Evolutionary conservation across 2,888 invertebrate genomes (phyloP).

Genomic region (Diabrotica balteata): DNA sequence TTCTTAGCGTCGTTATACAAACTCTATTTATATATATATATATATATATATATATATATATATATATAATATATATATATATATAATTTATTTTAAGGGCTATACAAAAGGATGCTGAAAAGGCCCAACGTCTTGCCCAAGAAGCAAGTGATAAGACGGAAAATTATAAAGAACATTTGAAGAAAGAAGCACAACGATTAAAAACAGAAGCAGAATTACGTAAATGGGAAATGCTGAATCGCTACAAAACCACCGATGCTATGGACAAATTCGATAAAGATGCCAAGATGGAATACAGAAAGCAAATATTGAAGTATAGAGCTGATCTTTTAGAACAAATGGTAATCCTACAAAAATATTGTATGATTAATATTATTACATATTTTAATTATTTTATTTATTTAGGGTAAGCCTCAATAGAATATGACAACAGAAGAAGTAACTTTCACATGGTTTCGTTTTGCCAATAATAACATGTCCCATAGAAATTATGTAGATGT

Average conservation of each 20-base stretch:
- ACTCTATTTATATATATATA: no score
- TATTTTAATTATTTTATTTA: no score
- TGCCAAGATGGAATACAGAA: conserved; percentile 56
- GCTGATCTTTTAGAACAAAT: conserved; percentile 62
- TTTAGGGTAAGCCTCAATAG: no score
- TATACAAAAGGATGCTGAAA: conserved; percentile 52
- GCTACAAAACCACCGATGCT: conserved; percentile 65
- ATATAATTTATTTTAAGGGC: conserved; percentile 4
- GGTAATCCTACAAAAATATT: conserved; percentile 50
- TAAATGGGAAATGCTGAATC: conserved; percentile 67
- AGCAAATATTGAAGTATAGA: conserved; percentile 60
- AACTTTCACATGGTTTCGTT: no score
- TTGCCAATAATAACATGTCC: no score
- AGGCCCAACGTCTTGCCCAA: not conserved
- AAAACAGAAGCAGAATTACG: conserved; percentile 59
- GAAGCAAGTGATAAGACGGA: conserved; percentile 44
- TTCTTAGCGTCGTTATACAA: no score
- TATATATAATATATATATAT: no score
- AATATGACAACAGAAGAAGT: no score
- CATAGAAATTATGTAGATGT: no score
- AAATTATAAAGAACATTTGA: conserved; percentile 51
- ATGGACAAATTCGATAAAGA: conserved; percentile 61
- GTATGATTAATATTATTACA: no score
- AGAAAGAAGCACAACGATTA: conserved; percentile 53
- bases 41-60: no score